Percentiles rank a stretch among this genome's conserved stretches.
These are phyloP conservation scores for Anthopleura xanthogrammica DNA, from an alignment of 92 coral and sea anemone species.

Conservation along the genomic window DNA sequence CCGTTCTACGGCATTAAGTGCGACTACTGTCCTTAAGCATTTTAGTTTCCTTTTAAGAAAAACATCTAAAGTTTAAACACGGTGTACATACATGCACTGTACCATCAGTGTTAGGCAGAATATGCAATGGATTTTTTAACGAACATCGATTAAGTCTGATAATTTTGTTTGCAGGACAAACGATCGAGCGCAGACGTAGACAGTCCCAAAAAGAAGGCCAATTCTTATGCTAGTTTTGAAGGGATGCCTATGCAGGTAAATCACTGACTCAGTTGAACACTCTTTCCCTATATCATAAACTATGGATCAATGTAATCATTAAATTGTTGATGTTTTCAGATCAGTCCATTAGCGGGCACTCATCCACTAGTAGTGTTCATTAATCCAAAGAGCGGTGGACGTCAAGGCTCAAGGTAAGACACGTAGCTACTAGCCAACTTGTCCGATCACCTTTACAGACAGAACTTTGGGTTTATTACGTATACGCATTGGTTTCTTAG, in stretches of 20 bases:
- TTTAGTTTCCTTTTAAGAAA: no score
- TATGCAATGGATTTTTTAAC: no score
- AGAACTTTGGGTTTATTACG: no score
- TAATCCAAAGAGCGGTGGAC: conserved; percentile 98
- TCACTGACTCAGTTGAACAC: no score
- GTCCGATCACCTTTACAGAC: no score
- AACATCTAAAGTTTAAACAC: no score
- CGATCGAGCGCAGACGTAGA: conserved; percentile 56
- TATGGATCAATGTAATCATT: not conserved
- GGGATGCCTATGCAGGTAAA: conserved; percentile 99
- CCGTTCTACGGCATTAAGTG: no score
- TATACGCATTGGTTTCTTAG: not conserved
- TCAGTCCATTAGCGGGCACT: conserved; percentile 81
- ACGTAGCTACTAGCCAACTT: not conserved
- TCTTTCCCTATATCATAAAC: not conserved
- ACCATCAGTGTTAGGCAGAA: no score
- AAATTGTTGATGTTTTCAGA: conserved; percentile 31
- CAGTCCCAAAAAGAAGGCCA: conserved; percentile 73
- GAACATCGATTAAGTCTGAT: not conserved
- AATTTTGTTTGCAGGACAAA: conserved; percentile 60
- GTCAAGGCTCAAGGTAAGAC: conserved; percentile 91
- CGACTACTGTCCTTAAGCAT: no score
- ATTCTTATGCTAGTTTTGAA: conserved; percentile 91
- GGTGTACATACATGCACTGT: no score
- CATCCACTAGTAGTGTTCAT: conserved; percentile 95